Base-by-base conservation (phyloP, 2,113 vertebrate genomes). In the Ictalurus punctatus region DNA sequence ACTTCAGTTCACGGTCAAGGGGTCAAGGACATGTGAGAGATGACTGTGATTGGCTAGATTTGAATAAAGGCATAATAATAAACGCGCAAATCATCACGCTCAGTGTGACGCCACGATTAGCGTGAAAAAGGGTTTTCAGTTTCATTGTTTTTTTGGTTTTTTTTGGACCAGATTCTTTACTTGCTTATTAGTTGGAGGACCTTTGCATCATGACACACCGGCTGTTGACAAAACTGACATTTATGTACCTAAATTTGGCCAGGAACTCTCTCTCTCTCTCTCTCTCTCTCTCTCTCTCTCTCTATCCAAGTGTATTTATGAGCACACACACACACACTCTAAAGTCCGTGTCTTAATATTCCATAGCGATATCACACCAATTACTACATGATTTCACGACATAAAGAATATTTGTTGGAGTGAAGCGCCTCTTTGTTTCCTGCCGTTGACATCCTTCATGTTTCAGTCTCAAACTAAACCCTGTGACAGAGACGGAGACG, bases 401-500 rank as follows among this genome's bases (percentile, higher is more conserved):
- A 30, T 8, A 30, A 13, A 80, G 25, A 19, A 81, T 81, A 56
- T 80, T 37, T 61, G 58, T 37, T 63, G n/a, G 27, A 19, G 84
- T 90, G 59, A 63, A 73, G 27, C 81, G 73, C 40, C 21, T 69
- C 67, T 87, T 90, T 88, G 86, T 85, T 88, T 79, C 71, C 27
- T 69, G 69, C 52, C 87, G 30, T 88, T 89, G 89, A 89, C 89
- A 89, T 30, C 48, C 48, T 84, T 90, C 78, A 90, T 87, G 48
- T 69, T 84, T 83, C 71, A 52, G 89, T 88, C 56, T 63, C 69
- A 89, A 91, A 85, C 54, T 90, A 89, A 89, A 91, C 48, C 56
- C 16, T 14, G 63, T 23, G 90, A 91, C 90, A 67, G 89, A 89
- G 89, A 90, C 87, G 30, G 84, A 89, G 86, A 85, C 25, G 82